Evolutionary conservation across 2,888 invertebrate species (phyloP), one percentile per base, ranked within the genome.

Genomic region (Torymus aiolomorphi): DNA sequence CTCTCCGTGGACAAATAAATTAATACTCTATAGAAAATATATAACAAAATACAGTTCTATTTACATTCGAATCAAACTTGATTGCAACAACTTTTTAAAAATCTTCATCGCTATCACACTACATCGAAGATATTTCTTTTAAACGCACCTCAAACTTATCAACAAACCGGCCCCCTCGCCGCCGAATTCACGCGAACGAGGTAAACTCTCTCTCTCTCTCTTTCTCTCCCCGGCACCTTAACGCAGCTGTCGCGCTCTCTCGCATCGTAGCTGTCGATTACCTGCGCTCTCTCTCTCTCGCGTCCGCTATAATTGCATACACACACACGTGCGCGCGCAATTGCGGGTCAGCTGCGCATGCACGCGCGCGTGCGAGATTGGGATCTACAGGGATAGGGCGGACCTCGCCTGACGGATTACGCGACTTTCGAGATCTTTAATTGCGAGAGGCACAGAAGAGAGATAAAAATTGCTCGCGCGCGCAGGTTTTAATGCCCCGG

Each of bases 301-400:
- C 42, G 5, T 42, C 42, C 42, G 42, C 42, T 42, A 42, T 42
- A 42, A 42, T 42, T 16, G 13, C 14, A 54, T 52, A 66, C 54
- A 51, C n/a, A 18, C 52, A 52, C 49, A 18, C 4, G 51, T 20
- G 16, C 3, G 14, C 31, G 10, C 16, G 42, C 12, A 63, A 31
- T 49, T 62, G 51, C 20, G 54, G 49, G 49, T 49, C 56, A 73
- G 54, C 56, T 65, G 65, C 73, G 56, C 42, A 65, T 42, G 16
- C 18, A 49, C 20, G 52, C 63, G 24, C 61, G 72, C 20, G 61
- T 20, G 24, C 59, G 54, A 42, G 42, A 59, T 65, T 49, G 74
- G 57, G 16, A 57, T 57, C 56, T 86, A 89, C 88, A 88, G 88
- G 88, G 88, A 87, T 88, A 88, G 88, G 89, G 88, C 89, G 89